Evolutionary conservation across 2,113 vertebrate genomes (phyloP).

Genomic region (Narcine bancroftii): DNA sequence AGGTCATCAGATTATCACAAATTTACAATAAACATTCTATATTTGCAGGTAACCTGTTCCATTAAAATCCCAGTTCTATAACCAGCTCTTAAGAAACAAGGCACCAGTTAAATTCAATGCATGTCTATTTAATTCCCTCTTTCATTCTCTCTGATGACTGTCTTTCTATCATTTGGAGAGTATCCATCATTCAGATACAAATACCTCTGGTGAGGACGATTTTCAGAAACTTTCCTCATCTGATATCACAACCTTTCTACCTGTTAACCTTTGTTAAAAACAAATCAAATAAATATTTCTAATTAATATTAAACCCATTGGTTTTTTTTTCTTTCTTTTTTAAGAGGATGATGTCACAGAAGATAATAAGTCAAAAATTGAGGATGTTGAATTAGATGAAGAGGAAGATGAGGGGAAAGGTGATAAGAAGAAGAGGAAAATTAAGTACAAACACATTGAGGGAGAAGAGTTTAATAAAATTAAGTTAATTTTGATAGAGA

Average conservation of each 20-base stretch:
- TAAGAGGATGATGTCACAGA: too few species aligned
- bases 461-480: too few species aligned
- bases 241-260: not conserved
- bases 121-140: not conserved
- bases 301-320: not conserved
- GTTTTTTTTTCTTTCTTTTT: too few species aligned
- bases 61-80: slow-evolving; percentile 12
- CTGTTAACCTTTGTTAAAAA: not conserved
- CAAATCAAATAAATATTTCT: not conserved
- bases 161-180: not conserved
- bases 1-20: not conserved
- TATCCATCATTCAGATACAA: not conserved
- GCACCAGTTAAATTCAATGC: not conserved
- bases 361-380: too few species aligned
- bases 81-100: not conserved
- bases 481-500: too few species aligned
- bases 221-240: not conserved
- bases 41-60: not conserved
- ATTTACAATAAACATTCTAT: not conserved
- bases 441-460: too few species aligned
- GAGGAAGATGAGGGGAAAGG: too few species aligned
- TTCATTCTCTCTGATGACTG: not conserved
- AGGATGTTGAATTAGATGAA: too few species aligned
- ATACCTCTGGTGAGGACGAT: not conserved
- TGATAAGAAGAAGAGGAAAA: too few species aligned